phyloP scores from a whole-genome alignment of 1,140 invertebrate species.

The Saccostrea glomerata region DNA sequence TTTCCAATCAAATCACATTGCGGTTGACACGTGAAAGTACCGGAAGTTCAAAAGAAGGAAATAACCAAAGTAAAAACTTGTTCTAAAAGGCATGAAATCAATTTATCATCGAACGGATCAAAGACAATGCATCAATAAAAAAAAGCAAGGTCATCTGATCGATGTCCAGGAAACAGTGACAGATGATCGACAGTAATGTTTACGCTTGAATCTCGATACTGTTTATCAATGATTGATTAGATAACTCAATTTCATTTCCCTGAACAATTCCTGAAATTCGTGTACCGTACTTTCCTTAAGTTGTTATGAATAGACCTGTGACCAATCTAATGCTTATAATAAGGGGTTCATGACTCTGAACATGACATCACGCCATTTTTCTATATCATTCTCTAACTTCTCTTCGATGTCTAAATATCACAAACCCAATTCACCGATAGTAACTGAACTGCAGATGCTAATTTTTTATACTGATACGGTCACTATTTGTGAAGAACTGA shows the following conservation, averaged over 20 bases:
- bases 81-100: neutral
- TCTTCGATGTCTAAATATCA: no score
- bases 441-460: no score
- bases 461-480: no score
- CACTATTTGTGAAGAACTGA: no score
- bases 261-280: neutral
- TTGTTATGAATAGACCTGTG: neutral
- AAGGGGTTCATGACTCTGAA: neutral
- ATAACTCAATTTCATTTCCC: neutral
- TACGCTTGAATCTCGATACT: neutral
- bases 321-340: neutral
- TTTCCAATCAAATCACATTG: neutral
- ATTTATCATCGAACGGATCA: neutral
- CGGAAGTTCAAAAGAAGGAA: conserved; percentile 5
- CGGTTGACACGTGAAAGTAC: conserved; percentile 2
- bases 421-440: no score
- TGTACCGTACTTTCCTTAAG: neutral
- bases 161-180: neutral
- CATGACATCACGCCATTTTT: neutral
- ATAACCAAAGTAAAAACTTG: neutral
- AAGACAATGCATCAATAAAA: neutral
- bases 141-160: neutral
- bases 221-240: neutral
- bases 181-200: neutral
- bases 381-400: no score